Base-by-base conservation (phyloP, 2,797 vertebrate genomes). In the Microtus obscurus region DNA sequence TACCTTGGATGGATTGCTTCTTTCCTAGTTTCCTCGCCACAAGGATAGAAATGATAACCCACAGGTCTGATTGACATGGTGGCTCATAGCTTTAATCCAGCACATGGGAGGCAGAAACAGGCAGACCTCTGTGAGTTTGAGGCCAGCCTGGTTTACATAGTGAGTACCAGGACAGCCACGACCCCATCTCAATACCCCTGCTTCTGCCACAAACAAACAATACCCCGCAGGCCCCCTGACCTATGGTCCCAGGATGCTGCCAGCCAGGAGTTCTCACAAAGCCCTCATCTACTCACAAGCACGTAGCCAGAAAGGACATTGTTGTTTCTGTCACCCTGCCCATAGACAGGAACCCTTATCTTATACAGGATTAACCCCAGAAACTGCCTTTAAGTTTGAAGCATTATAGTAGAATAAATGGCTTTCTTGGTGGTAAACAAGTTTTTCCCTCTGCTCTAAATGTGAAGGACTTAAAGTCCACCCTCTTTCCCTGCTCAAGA, bases 311-410 rank as follows among this genome's bases (percentile, higher is more conserved):
- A 81, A 85, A 81, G 48, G 1, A 27, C 63, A 37, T 8, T 37
- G 34, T 77, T 40, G 43, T 51, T 56, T 34, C 17, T 13, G n/a
- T 59, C 0, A 0, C 17, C 29, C 37, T 45, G 71, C 23, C 29
- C 16, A 45, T 63, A 2, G 77, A n/a, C 59, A 40, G n/a, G 61
- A 67, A 34, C 51, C 10, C 34, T 21, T 37, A 48, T 23, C 37
- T 9, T 34, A 71, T 51, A 59, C 40, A 82, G 37, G 37, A 59
- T 37, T 25, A 76, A 56, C 25, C 40, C 56, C 56, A 82, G 43
- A 63, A 21, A 82, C 13, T 71, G n/a, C 14, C 48, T 85, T 92
- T 89, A 43, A 86, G 69, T 79, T 91, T 71, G 80, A 81, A 91
- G 80, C 27, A 73, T 80, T n/a, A 80, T 48, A 16, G 34, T 63